These are phyloP conservation scores for Poeciliopsis gracilis DNA, from an alignment of 2,797 vertebrate species.

Conservation along the genomic window DNA sequence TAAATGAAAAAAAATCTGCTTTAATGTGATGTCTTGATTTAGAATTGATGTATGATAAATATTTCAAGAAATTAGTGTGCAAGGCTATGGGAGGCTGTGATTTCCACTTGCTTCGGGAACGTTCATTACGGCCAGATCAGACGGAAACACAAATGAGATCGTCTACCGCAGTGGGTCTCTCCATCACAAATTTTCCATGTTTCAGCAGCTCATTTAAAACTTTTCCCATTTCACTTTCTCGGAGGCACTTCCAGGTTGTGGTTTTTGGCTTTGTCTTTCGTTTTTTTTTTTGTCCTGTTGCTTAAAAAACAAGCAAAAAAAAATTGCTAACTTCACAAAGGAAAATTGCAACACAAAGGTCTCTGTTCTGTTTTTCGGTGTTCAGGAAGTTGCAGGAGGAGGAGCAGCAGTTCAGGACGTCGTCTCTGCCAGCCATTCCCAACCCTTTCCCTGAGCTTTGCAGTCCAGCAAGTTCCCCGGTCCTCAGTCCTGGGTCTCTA, in stretches of 20 bases:
- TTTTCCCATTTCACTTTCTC: constrained; percentile 39
- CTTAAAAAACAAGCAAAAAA: neutral
- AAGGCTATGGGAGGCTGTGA: constrained; percentile 49
- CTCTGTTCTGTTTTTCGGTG: neutral
- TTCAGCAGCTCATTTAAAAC: constrained; percentile 58
- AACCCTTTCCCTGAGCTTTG: constrained; percentile 98
- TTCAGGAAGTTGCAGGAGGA: constrained; percentile 92
- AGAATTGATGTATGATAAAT: constrained; percentile 75
- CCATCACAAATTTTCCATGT: constrained; percentile 42
- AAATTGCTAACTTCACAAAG: neutral
- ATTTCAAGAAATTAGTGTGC: constrained; percentile 65
- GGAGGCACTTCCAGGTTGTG: constrained; percentile 19
- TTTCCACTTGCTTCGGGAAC: constrained; percentile 60
- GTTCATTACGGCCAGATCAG: constrained; percentile 76
- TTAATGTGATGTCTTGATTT: constrained; percentile 70
- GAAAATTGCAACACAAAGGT: neutral
- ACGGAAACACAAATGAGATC: constrained; percentile 73
- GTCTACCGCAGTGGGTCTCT: constrained; percentile 44
- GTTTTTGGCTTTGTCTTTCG: neutral
- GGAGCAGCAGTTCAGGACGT: constrained; percentile 91
- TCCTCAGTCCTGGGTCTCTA: constrained; percentile 87
- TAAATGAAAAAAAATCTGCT: constrained; percentile 32
- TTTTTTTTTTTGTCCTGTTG: neutral
- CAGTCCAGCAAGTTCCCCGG: constrained; percentile 87
- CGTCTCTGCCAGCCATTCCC: constrained; percentile 95